A percentile compares a stretch with the other conserved stretches of the same genome.
phyloP scores from a whole-genome alignment of 2,888 invertebrate species.

The Cristatella mucedo region DNA sequence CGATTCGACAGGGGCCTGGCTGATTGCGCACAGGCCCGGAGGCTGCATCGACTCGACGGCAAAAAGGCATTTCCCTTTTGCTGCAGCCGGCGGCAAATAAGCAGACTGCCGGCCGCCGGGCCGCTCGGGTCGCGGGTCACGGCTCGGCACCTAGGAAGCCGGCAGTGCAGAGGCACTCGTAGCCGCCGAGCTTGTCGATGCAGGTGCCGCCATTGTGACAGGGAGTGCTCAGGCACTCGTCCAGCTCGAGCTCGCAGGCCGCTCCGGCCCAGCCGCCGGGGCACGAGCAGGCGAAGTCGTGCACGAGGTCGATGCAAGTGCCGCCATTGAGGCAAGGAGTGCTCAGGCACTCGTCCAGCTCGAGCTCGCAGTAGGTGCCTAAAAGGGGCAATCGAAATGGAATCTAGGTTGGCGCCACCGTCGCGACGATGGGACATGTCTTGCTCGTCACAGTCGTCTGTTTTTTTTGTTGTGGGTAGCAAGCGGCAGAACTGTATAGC shows the following conservation, averaged over 20 bases:
- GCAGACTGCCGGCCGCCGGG: background rate
- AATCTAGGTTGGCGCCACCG: no score
- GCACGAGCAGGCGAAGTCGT: conserved; percentile 14
- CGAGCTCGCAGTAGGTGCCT: conserved; percentile 34
- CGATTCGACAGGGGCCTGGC: no score
- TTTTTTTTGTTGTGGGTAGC: no score
- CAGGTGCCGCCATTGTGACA: conserved; percentile 24
- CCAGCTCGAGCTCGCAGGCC: conserved; percentile 14
- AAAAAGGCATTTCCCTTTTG: conserved; percentile 9
- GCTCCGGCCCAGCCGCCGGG: conserved; percentile 1
- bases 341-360: conserved; percentile 20
- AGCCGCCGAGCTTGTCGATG: conserved; percentile 17
- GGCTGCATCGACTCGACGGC: no score
- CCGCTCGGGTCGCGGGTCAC: no score
- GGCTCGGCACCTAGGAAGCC: conserved; percentile 18
- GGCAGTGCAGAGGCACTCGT: conserved; percentile 15
- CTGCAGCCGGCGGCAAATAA: conserved; percentile 7
- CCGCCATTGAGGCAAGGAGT: conserved; percentile 20
- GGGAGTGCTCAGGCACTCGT: conserved; percentile 21
- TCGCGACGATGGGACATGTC: no score
- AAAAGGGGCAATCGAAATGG: conserved; percentile 20
- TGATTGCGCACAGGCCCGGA: no score
- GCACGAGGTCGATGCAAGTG: conserved; percentile 22
- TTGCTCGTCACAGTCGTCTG: no score
- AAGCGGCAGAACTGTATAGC: no score